These are phyloP conservation scores for Pica pica DNA, from an alignment of 2,113 vertebrate species.

Conservation along the genomic window DNA sequence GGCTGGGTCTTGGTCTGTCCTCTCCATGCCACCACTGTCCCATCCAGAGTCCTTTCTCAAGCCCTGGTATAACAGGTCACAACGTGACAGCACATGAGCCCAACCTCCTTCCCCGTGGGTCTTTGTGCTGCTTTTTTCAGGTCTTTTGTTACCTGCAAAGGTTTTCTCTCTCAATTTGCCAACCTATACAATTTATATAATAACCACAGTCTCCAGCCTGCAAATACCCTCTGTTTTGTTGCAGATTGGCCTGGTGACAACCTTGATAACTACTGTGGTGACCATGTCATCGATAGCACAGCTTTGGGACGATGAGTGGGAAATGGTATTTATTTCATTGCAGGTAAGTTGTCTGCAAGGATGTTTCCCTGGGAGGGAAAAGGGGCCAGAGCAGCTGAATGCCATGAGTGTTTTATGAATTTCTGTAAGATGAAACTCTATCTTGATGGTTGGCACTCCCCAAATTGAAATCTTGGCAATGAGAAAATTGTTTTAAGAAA, in stretches of 20 bases:
- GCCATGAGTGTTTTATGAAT: background rate
- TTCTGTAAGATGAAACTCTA: background rate
- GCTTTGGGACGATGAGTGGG: constrained; percentile 91
- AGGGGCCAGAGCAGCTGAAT: background rate
- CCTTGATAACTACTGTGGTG: constrained; percentile 81
- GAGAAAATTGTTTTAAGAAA: background rate
- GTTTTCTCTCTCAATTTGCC: background rate
- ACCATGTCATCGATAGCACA: constrained; percentile 88
- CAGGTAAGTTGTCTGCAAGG: constrained; percentile 72
- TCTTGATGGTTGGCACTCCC: background rate
- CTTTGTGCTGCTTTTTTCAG: background rate
- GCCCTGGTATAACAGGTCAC: background rate
- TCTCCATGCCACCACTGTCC: background rate
- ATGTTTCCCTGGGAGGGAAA: background rate
- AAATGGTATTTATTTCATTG: constrained; percentile 86
- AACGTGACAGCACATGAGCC: background rate
- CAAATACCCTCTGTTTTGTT: background rate
- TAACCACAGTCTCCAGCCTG: background rate
- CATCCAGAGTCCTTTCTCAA: background rate
- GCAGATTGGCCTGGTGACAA: constrained; percentile 84
- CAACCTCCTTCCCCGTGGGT: background rate
- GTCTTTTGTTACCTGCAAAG: fast-evolving
- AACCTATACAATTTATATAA: fast-evolving
- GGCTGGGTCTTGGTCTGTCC: background rate
- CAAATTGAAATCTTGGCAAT: background rate